Percentiles rank a stretch among this genome's conserved stretches.
Conservation (phyloP, 2,888 invertebrate species). For the Thecocarcelia acutangulata region DNA sequence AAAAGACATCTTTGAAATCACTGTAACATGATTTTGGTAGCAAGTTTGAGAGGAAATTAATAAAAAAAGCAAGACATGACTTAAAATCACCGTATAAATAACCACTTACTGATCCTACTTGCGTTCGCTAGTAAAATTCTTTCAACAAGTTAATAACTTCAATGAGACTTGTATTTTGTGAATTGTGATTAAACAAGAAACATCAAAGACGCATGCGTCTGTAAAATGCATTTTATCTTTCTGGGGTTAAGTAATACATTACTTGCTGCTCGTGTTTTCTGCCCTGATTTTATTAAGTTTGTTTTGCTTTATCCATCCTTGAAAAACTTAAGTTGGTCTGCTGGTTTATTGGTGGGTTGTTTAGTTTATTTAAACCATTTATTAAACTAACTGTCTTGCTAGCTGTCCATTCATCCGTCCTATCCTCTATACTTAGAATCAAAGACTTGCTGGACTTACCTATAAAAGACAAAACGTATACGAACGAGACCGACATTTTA, state of each 20-base stretch:
- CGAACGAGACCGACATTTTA: constrained; percentile 39
- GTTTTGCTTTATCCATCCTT: constrained; percentile 58
- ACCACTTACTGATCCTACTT: too few relatives aligned
- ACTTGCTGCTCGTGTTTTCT: constrained; percentile 14
- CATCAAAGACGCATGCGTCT: too few relatives aligned
- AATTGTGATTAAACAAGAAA: too few relatives aligned
- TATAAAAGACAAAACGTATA: constrained; percentile 36
- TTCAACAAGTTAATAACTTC: too few relatives aligned
- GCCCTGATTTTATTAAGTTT: constrained; percentile 35
- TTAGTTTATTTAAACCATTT: constrained; percentile 18
- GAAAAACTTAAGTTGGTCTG: constrained; percentile 20
- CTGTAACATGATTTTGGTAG: too few relatives aligned
- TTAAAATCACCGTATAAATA: too few relatives aligned
- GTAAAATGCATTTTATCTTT: too few relatives aligned
- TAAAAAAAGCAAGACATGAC: too few relatives aligned
- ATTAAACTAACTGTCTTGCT: constrained; percentile 17
- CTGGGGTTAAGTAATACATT: constrained; percentile 35
- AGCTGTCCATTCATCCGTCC: not conserved
- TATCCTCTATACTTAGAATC: constrained; percentile 2
- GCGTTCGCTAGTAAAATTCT: too few relatives aligned
- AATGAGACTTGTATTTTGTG: constrained; percentile 35
- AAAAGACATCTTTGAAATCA: too few relatives aligned
- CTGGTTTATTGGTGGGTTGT: constrained; percentile 20
- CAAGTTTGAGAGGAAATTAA: too few relatives aligned
- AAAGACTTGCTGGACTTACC: constrained; percentile 1